Evolutionary conservation across 2,888 invertebrate genomes (phyloP), one percentile per base, ranked within the genome.

Genomic region (Marasmarcha lunaedactyla): DNA sequence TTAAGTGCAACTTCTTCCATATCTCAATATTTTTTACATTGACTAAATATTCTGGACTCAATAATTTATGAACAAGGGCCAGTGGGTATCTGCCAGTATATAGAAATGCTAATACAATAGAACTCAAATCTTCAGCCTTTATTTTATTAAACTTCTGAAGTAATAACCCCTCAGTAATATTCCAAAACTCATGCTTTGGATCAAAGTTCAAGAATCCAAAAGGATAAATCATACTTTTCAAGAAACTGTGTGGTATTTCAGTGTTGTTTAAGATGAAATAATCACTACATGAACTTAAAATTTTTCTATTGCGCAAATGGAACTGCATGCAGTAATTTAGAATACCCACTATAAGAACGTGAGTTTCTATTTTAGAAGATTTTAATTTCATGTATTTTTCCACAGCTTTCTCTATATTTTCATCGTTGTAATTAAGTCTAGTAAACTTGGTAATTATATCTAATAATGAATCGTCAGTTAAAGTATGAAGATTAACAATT

Each of bases 271-370:
- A 64, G 1, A 84, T 59, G 54, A 90, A 86, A 56, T 86, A 89
- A 46, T 85, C 67, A 42, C 85, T 84, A 44, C 87, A 87, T 26
- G 76, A 77, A 44, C 87, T 81, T 15, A 91, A 60, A 48, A 91
- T 86, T 14, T 64, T 49, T 6, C 71, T 55, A 50, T 88, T 89
- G 38, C 86, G 68, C 38, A 89, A 65, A 40, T 86, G 81, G 52
- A 88, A 85, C 41, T 84, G 77, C 54, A 81, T 71, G 52, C 88
- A 89, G 54, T 88, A 89, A 50, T 88, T 87, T 55, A 89, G 76
- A 34, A 90, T 77, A 3, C 85, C 72, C 0, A 86, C 78, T 33
- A 90, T 65, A n/a, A 91, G 62, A n/a, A 84, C 70, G 41, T 87
- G 73, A 36, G 81, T 74, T 36, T 72, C 61, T 14, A 85, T 73